These are phyloP conservation scores for Chrysolina oricalcia DNA, from an alignment of 2,888 invertebrate genomes.

Conservation along the genomic window DNA sequence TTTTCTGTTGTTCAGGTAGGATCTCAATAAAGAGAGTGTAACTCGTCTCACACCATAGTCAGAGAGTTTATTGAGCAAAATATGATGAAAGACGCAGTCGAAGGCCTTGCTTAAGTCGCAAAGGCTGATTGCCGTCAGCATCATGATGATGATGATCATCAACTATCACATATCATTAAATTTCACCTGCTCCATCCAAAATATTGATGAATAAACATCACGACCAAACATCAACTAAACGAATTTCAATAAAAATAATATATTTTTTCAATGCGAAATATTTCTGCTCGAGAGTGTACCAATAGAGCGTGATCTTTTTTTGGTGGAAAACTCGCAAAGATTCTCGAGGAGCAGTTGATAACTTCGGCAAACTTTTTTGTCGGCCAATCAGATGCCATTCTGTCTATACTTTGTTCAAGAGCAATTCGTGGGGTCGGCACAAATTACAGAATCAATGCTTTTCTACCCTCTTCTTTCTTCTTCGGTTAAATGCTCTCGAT, in stretches of 20 bases:
- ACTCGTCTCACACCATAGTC: too few relatives aligned
- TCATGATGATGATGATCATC: too few relatives aligned
- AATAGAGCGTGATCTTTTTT: constrained; percentile 55
- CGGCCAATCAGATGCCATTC: constrained; percentile 72
- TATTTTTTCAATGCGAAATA: constrained; percentile 5
- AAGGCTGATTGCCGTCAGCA: too few relatives aligned
- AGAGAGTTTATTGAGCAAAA: too few relatives aligned
- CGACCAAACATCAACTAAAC: too few relatives aligned
- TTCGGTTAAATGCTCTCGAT: constrained; percentile 52
- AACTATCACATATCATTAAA: too few relatives aligned
- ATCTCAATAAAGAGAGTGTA: too few relatives aligned
- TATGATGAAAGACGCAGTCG: too few relatives aligned
- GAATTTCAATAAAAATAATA: neutral
- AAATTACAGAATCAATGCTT: constrained; percentile 65
- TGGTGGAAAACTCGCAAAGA: constrained; percentile 57
- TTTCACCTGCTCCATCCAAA: too few relatives aligned
- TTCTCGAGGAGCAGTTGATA: constrained; percentile 67
- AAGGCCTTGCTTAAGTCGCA: too few relatives aligned
- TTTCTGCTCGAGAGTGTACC: constrained; percentile 53
- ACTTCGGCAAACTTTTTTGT: constrained; percentile 72
- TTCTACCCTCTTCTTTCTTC: constrained; percentile 58
- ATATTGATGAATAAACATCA: too few relatives aligned
- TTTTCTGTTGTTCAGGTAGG: too few relatives aligned
- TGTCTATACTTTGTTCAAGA: constrained; percentile 70
- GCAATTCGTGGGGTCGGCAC: constrained; percentile 57